Evolutionary conservation across 53 echinoderm and acorn worm species (phyloP).

Genomic region (Echinometra lucunter): DNA sequence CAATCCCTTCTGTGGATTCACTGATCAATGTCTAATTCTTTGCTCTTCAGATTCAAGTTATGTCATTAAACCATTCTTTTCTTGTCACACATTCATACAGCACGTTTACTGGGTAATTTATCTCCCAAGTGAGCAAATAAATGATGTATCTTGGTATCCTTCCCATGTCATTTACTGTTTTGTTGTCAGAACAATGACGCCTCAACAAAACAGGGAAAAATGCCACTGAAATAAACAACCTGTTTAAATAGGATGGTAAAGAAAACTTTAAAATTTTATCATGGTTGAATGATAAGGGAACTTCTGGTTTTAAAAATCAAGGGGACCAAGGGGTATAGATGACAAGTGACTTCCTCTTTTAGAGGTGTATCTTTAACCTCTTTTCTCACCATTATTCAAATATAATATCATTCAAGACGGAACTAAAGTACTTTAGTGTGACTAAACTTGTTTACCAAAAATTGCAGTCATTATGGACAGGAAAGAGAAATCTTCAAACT

Average conservation of each 20-base stretch:
- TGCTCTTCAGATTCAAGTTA: not conserved
- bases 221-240: not conserved
- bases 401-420: not conserved
- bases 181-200: not conserved
- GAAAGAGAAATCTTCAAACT: not conserved
- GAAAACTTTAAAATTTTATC: not conserved
- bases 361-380: not conserved
- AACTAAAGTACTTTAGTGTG: not conserved
- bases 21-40: not conserved
- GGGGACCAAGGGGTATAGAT: not conserved
- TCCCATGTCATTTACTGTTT: not conserved
- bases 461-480: not conserved
- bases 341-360: not conserved
- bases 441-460: not conserved
- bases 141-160: not conserved
- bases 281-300: not conserved
- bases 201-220: not conserved
- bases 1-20: not conserved
- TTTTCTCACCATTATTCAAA: not conserved
- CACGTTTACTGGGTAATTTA: conserved; percentile 15
- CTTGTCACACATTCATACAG: not conserved
- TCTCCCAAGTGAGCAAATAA: conserved; percentile 45
- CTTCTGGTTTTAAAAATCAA: not conserved
- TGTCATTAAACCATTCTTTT: not conserved
- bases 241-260: not conserved